Base-by-base conservation (phyloP, 2,797 vertebrate genomes). In the Gymnocypris eckloni region DNA sequence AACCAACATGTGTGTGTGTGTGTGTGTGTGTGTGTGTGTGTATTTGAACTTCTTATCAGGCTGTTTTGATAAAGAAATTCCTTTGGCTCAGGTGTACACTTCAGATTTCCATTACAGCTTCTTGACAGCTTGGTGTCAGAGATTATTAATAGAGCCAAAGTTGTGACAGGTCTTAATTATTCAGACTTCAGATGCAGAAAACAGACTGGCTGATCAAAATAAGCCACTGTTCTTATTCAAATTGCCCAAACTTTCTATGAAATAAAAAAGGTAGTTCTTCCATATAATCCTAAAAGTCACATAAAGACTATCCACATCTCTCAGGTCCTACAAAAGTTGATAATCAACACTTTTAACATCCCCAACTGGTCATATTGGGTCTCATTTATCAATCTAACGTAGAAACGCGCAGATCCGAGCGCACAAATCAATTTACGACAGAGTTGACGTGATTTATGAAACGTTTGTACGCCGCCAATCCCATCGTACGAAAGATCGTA, bases 121-220 rank as follows among this genome's bases (percentile, higher is more conserved):
- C 61, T 37, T 77, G 59, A 66, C 33, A 79, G 48, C 61, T 67
- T 43, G 25, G 48, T 25, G 41, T 76, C 69, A 81, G 72, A 80
- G 69, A 73, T 72, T 75, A 66, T 45, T 81, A 83, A 83, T 37
- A 39, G 18, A 83, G 72, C 66, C 48, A 72, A 52, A 28, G 50
- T 48, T 77, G 12, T 81, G 61, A 76, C 77, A 54, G 77, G 52
- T 83, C 61, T 86, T 88, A 88, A 88, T 88, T 86, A 86, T 70
- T 66, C 22, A 73, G 59, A 76, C 50, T 73, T 88, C 43, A 76
- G 84, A 75, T 72, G 52, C 56, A 67, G 56, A 50, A 66, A 87
- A 66, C 78, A 33, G 25, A 25, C 45, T 13, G 43, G n/a, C 48
- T 72, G 54, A 61, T 50, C 54, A 83, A 83, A 43, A 75, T 75